phyloP scores from a whole-genome alignment of 2,888 invertebrate genomes.

The Polydrusus tereticollis region DNA sequence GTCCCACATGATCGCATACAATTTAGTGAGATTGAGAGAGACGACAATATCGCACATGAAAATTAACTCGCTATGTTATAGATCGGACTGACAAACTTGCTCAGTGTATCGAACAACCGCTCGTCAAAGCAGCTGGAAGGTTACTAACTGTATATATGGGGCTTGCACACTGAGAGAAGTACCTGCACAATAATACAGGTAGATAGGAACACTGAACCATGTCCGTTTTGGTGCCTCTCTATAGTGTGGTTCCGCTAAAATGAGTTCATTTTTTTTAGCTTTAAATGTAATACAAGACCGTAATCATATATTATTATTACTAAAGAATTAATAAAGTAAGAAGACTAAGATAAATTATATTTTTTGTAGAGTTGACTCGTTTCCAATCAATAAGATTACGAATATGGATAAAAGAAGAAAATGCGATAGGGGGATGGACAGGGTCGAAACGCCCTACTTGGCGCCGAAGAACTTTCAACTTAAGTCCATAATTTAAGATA shows the following conservation, averaged over 20 bases:
- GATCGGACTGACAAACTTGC: conserved; percentile 40
- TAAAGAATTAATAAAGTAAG: too few relatives aligned
- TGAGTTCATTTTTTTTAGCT: not conserved
- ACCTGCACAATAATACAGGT: conserved; percentile 46
- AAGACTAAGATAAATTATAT: too few relatives aligned
- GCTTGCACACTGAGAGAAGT: conserved; percentile 42
- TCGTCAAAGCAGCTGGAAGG: conserved; percentile 44
- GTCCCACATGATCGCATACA: conserved; percentile 42
- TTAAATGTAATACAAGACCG: not conserved
- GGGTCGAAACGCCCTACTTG: not conserved
- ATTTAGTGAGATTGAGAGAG: conserved; percentile 33
- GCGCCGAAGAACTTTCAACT: not conserved
- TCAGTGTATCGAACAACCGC: conserved; percentile 41
- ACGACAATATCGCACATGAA: conserved; percentile 36
- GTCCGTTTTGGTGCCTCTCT: conserved; percentile 33
- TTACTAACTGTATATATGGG: conserved; percentile 49
- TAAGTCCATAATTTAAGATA: too few relatives aligned
- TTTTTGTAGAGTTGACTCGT: not conserved
- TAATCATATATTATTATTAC: not conserved
- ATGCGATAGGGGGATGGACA: not conserved
- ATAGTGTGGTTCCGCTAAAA: conserved; percentile 38
- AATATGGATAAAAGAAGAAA: not conserved
- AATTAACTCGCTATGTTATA: conserved; percentile 37
- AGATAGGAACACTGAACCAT: conserved; percentile 46
- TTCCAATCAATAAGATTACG: not conserved